Evolutionary conservation across 2,797 vertebrate genomes (phyloP).

Genomic region (Malurus splendens): DNA sequence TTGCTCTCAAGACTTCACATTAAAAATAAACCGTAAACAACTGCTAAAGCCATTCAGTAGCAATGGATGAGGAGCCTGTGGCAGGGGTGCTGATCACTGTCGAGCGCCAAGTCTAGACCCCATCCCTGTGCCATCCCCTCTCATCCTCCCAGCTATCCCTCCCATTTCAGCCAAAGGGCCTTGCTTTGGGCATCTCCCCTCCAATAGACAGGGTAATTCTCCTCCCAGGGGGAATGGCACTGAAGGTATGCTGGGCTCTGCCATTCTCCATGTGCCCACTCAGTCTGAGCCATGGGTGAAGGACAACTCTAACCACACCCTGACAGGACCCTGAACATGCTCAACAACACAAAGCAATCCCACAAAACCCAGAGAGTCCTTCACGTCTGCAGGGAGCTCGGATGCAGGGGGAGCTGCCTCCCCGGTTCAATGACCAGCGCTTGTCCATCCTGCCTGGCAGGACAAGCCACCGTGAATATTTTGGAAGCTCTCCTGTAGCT

Average conservation of each 20-base stretch:
- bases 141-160: not conserved
- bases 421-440: not conserved
- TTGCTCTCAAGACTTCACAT: not conserved
- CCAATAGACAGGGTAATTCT: not conserved
- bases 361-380: not conserved
- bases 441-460: not conserved
- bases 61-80: accelerated
- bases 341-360: not conserved
- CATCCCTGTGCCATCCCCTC: not conserved
- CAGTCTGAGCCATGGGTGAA: accelerated
- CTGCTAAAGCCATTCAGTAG: not conserved
- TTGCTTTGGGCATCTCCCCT: not conserved
- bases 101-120: accelerated
- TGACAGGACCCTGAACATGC: accelerated
- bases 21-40: not conserved
- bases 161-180: not conserved
- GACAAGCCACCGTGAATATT: accelerated
- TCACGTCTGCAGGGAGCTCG: not conserved
- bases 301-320: not conserved
- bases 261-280: not conserved
- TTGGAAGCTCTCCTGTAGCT: not conserved
- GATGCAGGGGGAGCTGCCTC: not conserved
- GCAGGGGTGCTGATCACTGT: not conserved
- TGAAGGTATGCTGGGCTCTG: not conserved
- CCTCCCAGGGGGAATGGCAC: not conserved